Evolutionary conservation across 2,113 vertebrate genomes (phyloP).

Genomic region (Xenus cinereus): DNA sequence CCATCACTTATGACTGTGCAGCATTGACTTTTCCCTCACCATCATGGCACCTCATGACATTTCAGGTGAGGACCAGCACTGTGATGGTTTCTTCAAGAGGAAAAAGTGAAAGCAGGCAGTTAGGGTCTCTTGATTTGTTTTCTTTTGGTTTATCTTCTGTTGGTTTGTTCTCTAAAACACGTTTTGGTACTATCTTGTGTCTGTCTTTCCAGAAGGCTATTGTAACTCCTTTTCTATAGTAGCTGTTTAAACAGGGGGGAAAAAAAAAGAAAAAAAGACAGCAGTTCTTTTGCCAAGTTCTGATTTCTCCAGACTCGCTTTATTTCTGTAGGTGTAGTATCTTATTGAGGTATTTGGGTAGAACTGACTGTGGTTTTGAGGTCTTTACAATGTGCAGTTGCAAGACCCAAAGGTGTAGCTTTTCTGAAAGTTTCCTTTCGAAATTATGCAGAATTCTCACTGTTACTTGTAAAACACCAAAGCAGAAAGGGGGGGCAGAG

Average conservation of each 20-base stretch:
- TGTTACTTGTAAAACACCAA: neutral
- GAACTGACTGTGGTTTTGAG: neutral
- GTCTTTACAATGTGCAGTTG: neutral
- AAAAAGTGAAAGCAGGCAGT: neutral
- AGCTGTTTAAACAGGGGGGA: neutral
- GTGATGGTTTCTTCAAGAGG: neutral
- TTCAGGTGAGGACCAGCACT: neutral
- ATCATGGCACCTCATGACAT: neutral
- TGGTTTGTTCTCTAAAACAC: neutral
- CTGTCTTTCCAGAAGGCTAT: neutral
- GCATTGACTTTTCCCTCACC: neutral
- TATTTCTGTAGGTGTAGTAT: neutral
- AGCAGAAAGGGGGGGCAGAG: neutral
- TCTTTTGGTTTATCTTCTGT: neutral
- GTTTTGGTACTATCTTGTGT: neutral
- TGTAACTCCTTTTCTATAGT: neutral
- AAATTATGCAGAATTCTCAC: neutral
- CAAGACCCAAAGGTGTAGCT: neutral
- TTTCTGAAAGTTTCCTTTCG: neutral
- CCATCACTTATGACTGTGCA: rapidly evolving
- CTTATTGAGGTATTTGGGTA: neutral
- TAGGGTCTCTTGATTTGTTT: neutral
- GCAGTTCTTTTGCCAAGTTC: neutral
- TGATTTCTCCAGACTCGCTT: neutral
- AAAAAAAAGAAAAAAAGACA: neutral